Percentiles rank a stretch among this genome's conserved stretches.
phyloP scores from a whole-genome alignment of 1,140 invertebrate species.

The Catajapyx aquilonaris region DNA sequence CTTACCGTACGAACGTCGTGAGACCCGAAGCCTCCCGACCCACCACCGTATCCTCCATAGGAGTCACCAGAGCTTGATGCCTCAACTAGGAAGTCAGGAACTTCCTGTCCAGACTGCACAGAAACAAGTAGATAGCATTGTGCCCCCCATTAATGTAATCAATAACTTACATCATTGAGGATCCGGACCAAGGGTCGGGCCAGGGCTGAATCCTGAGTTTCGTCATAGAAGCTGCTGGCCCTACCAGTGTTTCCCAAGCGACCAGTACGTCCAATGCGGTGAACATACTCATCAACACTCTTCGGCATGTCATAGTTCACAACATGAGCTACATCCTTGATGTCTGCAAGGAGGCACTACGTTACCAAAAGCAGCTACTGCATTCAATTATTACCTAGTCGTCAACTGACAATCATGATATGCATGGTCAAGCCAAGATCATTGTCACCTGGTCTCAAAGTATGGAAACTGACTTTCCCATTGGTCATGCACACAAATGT shows the following conservation, averaged over 20 bases:
- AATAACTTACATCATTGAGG: conserved; percentile 32
- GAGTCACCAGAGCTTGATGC: no score
- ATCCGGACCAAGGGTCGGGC: conserved; percentile 44
- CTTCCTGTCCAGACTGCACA: not conserved
- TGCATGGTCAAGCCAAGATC: not conserved
- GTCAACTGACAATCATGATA: not conserved
- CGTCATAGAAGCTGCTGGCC: conserved; percentile 71
- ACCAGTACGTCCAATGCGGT: conserved; percentile 85
- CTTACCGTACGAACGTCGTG: not conserved
- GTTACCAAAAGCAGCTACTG: no score
- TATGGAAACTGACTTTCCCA: not conserved
- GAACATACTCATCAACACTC: conserved; percentile 79
- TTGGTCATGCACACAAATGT: not conserved
- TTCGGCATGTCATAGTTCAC: conserved; percentile 83
- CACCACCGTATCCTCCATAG: not conserved
- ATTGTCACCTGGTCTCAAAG: not conserved
- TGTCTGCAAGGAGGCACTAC: conserved; percentile 36
- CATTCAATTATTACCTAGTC: not conserved
- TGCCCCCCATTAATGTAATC: no score
- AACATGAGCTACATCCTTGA: conserved; percentile 62
- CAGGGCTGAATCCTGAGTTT: conserved; percentile 33
- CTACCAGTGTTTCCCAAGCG: conserved; percentile 76
- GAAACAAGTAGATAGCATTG: no score
- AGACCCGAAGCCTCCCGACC: not conserved
- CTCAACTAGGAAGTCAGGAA: not conserved